Percentiles rank a stretch among this genome's conserved stretches.
Conservation (phyloP, 2,888 invertebrate species). For the Melanotus villosus region DNA sequence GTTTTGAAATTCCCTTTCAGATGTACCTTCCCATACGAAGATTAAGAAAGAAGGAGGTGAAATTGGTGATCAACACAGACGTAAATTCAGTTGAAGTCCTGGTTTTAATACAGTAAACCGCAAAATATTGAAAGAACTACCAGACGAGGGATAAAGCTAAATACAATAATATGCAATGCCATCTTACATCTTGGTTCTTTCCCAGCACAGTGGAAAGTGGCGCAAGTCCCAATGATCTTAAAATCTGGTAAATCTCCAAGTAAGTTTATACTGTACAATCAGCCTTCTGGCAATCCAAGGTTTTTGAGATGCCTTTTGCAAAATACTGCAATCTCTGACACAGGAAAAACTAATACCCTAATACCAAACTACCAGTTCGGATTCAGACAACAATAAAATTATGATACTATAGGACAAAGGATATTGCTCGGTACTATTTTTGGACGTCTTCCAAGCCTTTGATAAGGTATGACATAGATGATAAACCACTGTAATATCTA, state of each 20-base stretch:
- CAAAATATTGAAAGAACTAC: neutral
- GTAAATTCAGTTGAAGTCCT: neutral
- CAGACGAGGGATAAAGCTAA: slow-evolving; percentile 6
- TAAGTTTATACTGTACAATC: too few species aligned
- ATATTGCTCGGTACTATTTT: too few species aligned
- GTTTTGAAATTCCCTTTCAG: neutral
- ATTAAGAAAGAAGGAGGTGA: neutral
- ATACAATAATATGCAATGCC: too few species aligned
- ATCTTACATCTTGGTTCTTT: neutral
- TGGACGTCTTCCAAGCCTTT: too few species aligned
- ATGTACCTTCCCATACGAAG: neutral
- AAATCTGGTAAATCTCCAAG: neutral
- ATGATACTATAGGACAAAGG: neutral
- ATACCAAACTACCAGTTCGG: slow-evolving; percentile 2
- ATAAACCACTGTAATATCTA: too few species aligned
- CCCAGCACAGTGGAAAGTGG: slow-evolving; percentile 11
- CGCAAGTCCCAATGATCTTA: neutral
- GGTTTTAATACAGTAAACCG: neutral
- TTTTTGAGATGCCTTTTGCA: neutral
- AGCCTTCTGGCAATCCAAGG: too few species aligned
- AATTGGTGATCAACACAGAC: neutral
- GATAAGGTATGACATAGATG: neutral
- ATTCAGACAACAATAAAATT: too few species aligned
- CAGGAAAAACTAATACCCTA: neutral
- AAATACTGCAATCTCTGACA: neutral